Conservation (phyloP, 2,888 invertebrate species). For the Drosophila tripunctata region DNA sequence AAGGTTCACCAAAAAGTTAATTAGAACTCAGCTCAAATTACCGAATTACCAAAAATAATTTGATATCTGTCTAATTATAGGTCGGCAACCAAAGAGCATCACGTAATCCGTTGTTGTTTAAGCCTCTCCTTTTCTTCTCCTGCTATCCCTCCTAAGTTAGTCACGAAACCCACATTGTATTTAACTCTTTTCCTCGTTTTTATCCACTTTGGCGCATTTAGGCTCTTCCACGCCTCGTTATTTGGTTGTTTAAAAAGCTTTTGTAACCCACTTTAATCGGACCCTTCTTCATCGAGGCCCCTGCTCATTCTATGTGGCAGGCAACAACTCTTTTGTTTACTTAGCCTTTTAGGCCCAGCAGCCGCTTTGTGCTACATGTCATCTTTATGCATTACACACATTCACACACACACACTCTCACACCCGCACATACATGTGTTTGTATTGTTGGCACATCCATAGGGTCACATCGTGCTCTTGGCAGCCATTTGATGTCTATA, state of each 20-base stretch:
- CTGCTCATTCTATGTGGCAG: slow-evolving; percentile 37
- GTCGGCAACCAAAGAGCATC: neutral
- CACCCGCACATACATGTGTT: neutral
- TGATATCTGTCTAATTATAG: slow-evolving; percentile 20
- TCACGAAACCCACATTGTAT: slow-evolving; percentile 3
- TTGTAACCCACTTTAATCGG: slow-evolving; percentile 56
- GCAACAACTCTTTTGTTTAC: slow-evolving; percentile 61
- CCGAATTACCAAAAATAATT: slow-evolving; percentile 10
- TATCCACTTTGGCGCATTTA: neutral
- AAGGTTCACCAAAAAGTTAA: slow-evolving; percentile 7
- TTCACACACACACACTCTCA: slow-evolving; percentile 23
- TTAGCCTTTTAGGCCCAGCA: slow-evolving; percentile 47
- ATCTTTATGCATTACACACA: slow-evolving; percentile 39
- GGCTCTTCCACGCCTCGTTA: slow-evolving; percentile 10
- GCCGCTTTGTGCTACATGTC: slow-evolving; percentile 26
- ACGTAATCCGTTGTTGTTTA: slow-evolving; percentile 5
- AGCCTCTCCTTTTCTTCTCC: neutral
- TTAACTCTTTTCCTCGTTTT: neutral
- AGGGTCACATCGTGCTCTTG: slow-evolving; percentile 30
- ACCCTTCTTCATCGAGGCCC: slow-evolving; percentile 29
- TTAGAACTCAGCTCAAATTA: slow-evolving; percentile 6
- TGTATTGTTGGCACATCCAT: slow-evolving; percentile 4
- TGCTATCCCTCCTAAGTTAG: neutral
- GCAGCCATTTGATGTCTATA: slow-evolving; percentile 69
- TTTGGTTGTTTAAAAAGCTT: slow-evolving; percentile 48